A percentile compares a stretch with the other conserved stretches of the same genome.
Evolutionary conservation across 2,888 invertebrate species (phyloP).

Genomic region (Scaeva pyrastri): DNA sequence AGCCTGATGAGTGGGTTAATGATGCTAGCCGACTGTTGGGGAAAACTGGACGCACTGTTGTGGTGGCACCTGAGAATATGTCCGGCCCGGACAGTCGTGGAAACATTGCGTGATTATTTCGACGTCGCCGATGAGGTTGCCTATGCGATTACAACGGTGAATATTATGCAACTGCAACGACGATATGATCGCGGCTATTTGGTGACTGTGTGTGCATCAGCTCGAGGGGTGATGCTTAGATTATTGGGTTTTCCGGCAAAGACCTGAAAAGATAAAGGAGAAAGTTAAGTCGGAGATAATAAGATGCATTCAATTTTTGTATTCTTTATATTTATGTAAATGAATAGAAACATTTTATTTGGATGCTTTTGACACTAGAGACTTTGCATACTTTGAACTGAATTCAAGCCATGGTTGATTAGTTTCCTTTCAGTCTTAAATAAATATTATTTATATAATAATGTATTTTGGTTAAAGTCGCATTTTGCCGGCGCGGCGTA

Average conservation of each 20-base stretch:
- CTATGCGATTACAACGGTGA: constrained; percentile 59
- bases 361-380: too few relatives aligned
- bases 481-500: too few relatives aligned
- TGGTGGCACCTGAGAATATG: constrained; percentile 80
- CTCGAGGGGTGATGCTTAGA: constrained; percentile 6
- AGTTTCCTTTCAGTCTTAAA: too few relatives aligned
- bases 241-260: constrained; percentile 11
- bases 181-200: neutral
- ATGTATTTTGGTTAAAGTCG: too few relatives aligned
- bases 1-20: constrained; percentile 76
- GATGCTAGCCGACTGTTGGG: constrained; percentile 81
- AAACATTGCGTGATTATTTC: constrained; percentile 80
- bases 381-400: too few relatives aligned
- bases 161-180: constrained; percentile 37
- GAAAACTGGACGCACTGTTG: constrained; percentile 82
- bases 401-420: too few relatives aligned
- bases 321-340: neutral
- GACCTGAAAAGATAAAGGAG: constrained; percentile 22
- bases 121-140: constrained; percentile 52
- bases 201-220: constrained; percentile 6
- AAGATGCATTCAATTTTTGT: neutral
- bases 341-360: neutral
- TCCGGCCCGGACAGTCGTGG: constrained; percentile 81
- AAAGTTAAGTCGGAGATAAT: constrained; percentile 9
- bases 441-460: too few relatives aligned